These are phyloP conservation scores for Nesoenas mayeri DNA, from an alignment of 2,113 vertebrate genomes.

Conservation along the genomic window DNA sequence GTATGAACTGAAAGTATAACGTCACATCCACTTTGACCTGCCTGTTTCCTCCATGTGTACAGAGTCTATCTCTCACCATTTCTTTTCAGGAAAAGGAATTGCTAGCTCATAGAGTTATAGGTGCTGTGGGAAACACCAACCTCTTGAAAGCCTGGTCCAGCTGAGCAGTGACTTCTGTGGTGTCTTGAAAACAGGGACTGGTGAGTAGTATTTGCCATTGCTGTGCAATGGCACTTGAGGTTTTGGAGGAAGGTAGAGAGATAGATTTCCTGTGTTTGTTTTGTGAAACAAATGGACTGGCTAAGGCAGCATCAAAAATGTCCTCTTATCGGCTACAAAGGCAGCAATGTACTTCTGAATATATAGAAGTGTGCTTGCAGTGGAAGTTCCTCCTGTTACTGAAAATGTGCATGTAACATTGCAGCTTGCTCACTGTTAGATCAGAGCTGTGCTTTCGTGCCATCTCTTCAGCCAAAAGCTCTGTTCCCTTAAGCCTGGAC, in stretches of 20 bases:
- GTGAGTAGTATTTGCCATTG: not conserved
- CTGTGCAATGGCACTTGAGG: not conserved
- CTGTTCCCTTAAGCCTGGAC: not conserved
- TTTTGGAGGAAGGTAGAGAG: not conserved
- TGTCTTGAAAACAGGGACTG: not conserved
- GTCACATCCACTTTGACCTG: not conserved
- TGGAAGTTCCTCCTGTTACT: not conserved
- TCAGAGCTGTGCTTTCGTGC: fast-evolving
- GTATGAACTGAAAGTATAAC: fast-evolving
- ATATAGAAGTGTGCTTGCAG: fast-evolving
- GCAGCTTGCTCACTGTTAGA: not conserved
- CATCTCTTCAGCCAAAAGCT: not conserved
- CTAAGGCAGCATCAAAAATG: fast-evolving
- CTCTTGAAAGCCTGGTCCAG: not conserved
- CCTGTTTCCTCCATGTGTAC: not conserved
- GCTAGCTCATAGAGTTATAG: not conserved
- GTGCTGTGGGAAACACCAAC: fast-evolving
- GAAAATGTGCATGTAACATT: fast-evolving
- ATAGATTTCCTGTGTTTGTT: not conserved
- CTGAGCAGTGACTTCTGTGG: not conserved
- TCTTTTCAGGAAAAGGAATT: not conserved
- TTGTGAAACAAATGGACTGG: too few species aligned
- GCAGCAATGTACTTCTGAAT: not conserved
- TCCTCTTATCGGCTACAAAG: not conserved
- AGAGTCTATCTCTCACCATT: not conserved